These are phyloP conservation scores for Amblyjoppa fuscipennis DNA, from an alignment of 2,888 invertebrate species.

Conservation along the genomic window DNA sequence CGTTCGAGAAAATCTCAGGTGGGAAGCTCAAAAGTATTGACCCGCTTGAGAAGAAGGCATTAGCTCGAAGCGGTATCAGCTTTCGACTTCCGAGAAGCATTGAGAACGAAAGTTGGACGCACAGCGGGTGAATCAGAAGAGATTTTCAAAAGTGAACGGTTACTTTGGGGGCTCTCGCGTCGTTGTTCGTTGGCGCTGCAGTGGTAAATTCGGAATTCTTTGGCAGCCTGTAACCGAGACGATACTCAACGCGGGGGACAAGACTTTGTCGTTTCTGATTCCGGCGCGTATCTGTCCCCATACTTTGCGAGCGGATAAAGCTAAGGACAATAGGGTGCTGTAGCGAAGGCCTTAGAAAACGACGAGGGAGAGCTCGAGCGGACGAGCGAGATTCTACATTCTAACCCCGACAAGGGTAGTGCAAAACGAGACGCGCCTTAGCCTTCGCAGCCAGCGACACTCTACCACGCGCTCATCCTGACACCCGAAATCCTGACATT, in stretches of 20 bases:
- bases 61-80: slow-evolving; percentile 25
- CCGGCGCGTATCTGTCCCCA: slow-evolving; percentile 18
- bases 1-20: slow-evolving; percentile 53
- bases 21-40: slow-evolving; percentile 58
- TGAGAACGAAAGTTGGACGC: slow-evolving; percentile 43
- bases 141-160: slow-evolving; percentile 50
- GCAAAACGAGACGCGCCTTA: slow-evolving; percentile 25
- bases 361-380: slow-evolving; percentile 67
- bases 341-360: slow-evolving; percentile 71
- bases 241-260: slow-evolving; percentile 26
- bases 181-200: slow-evolving; percentile 17
- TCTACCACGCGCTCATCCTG: slow-evolving; percentile 28
- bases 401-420: slow-evolving; percentile 77
- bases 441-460: slow-evolving; percentile 36
- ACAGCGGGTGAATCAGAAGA: slow-evolving; percentile 48
- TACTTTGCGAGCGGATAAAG: slow-evolving; percentile 71
- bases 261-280: slow-evolving; percentile 41
- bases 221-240: slow-evolving; percentile 35
- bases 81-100: slow-evolving; percentile 25
- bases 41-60: slow-evolving; percentile 19
- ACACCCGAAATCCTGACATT: slow-evolving; percentile 45
- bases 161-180: slow-evolving; percentile 22
- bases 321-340: slow-evolving; percentile 80
- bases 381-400: slow-evolving; percentile 71
- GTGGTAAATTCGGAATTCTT: slow-evolving; percentile 36